These are phyloP conservation scores for Macrophya alboannulata DNA, from an alignment of 2,888 invertebrate species.

Conservation along the genomic window DNA sequence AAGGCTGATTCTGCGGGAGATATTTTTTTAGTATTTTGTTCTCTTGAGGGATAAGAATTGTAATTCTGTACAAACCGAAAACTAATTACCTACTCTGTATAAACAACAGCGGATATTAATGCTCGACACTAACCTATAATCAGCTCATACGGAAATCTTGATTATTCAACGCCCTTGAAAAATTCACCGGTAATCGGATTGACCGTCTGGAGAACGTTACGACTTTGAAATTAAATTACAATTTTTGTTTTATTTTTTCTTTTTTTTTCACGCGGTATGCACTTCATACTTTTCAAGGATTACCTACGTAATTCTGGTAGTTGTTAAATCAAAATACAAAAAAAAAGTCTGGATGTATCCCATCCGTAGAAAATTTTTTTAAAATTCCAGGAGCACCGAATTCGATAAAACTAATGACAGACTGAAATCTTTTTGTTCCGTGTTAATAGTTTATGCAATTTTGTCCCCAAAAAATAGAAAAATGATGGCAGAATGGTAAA, in stretches of 20 bases:
- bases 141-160: constrained; percentile 30
- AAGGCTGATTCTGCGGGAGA: background rate
- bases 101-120: background rate
- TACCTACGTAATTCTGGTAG: background rate
- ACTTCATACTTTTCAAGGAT: background rate
- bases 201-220: constrained; percentile 33
- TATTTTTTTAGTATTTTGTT: constrained; percentile 24
- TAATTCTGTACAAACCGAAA: background rate
- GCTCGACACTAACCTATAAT: constrained; percentile 23
- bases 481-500: background rate
- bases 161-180: constrained; percentile 27
- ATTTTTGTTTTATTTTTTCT: background rate
- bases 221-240: background rate
- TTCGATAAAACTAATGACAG: background rate
- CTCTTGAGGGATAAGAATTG: background rate
- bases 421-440: background rate
- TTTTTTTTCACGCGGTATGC: background rate
- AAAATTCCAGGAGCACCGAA: background rate
- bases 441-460: too few species aligned
- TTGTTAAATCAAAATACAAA: background rate
- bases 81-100: background rate
- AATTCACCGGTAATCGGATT: background rate
- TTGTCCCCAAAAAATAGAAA: background rate
- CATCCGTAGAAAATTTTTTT: background rate
- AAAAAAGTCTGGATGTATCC: background rate